Base-by-base conservation (phyloP, 2,888 invertebrate species). In the Barypeithes pellucidus region DNA sequence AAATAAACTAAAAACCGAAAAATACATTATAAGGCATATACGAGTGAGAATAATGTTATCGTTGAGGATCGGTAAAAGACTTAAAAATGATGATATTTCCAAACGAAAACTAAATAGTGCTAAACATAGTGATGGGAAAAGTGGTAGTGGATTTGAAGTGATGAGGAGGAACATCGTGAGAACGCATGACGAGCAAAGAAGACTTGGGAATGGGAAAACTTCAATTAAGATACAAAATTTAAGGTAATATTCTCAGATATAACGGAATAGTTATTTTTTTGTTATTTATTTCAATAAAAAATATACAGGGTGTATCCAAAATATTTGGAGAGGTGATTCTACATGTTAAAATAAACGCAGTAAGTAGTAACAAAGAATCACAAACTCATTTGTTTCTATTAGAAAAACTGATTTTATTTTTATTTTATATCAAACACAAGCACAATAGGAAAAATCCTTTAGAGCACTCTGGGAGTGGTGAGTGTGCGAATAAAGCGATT, bases 11-110 rank as follows among this genome's bases (percentile, higher is more conserved):
- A 85, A 88, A 20, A 89, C 89, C 69, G 90, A 91, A 78, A 88
- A 89, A 75, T 89, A 90, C 79, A 89, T 91, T 1, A 90, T 90
- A 65, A 86, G 91, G 22, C 90, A 92, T 80, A 89, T 92, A 22
- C 87, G 91, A 69, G 89, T 92, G 18, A 87, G 92, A 14, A 89
- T 92, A 59, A 91, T 92, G 89, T 85, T 92, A 79, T 91, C 91
- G 11, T 84, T 93, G 74, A 87, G 92, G 72, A 88, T 92, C 86
- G 88, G 91, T 69, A 87, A 88, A 81, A 89, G 80, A 76, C 14
- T 73, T 33, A 72, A 71, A 59, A 59, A 36, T 2, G 61, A 59
- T 47, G 20, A 62, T 11, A 60, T 0, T 33, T 47, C 63, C 20
- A 68, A 43, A 18, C 68, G 33, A 39, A 73, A 50, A 47, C 43